phyloP scores from a whole-genome alignment of 2,888 invertebrate genomes.

The Auanema freiburgensis region DNA sequence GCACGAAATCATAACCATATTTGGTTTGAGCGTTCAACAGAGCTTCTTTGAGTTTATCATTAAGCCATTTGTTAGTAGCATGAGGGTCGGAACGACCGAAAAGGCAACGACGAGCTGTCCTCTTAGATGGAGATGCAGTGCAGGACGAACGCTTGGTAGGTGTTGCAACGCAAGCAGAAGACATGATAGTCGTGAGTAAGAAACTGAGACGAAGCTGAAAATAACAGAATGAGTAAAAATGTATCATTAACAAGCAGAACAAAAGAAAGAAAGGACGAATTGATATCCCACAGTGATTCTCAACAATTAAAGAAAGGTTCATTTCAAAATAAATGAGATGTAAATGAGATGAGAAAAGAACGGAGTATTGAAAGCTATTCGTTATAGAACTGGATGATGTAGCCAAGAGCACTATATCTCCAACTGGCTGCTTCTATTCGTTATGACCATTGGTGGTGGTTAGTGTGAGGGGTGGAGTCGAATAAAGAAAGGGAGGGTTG shows the following conservation, averaged over 20 bases:
- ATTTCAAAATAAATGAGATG: neutral
- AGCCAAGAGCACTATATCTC: too few relatives aligned
- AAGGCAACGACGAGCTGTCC: slow-evolving; percentile 18
- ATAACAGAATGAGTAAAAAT: slow-evolving; percentile 2
- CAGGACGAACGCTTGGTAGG: neutral
- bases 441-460: too few relatives aligned
- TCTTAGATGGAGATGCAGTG: slow-evolving; percentile 7
- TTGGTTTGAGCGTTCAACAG: slow-evolving; percentile 1
- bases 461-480: neutral
- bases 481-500: neutral
- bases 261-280: neutral
- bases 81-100: slow-evolving; percentile 13
- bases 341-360: neutral
- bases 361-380: neutral
- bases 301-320: neutral
- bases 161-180: neutral
- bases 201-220: neutral
- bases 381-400: too few relatives aligned
- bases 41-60: slow-evolving; percentile 7
- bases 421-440: too few relatives aligned
- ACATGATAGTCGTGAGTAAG: slow-evolving; percentile 5
- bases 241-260: neutral
- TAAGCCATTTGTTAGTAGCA: slow-evolving; percentile 1
- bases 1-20: slow-evolving; percentile 19
- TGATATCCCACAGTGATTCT: neutral